These are phyloP conservation scores for Chaunax sp. DNA, from an alignment of 2,797 vertebrate genomes.

Conservation along the genomic window DNA sequence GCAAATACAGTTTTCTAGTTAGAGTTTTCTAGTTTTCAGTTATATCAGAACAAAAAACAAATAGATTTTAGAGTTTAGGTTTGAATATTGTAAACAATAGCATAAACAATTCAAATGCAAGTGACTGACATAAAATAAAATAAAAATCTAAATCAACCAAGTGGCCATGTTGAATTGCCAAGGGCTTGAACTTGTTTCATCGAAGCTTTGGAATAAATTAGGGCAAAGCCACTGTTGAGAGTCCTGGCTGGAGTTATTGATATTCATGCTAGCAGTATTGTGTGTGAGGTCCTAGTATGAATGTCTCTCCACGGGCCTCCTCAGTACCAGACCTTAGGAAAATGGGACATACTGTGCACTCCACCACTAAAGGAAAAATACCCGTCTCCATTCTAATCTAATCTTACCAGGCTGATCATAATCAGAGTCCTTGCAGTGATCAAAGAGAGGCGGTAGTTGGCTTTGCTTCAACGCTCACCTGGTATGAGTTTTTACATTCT, in stretches of 20 bases:
- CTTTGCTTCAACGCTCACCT: slow-evolving; percentile 13
- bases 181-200: slow-evolving; percentile 44
- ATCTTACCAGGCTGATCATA: slow-evolving; percentile 32
- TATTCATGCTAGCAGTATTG: slow-evolving; percentile 52
- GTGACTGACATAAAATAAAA: slow-evolving; percentile 1
- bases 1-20: neutral
- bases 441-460: slow-evolving; percentile 19
- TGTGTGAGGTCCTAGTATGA: slow-evolving; percentile 44
- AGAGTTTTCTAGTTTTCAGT: too few relatives aligned
- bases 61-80: neutral
- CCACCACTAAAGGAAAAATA: slow-evolving; percentile 33
- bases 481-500: neutral
- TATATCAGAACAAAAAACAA: too few relatives aligned
- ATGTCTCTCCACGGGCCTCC: slow-evolving; percentile 49
- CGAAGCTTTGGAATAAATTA: slow-evolving; percentile 53
- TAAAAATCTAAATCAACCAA: slow-evolving; percentile 28
- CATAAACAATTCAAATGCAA: too few relatives aligned
- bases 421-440: slow-evolving; percentile 6
- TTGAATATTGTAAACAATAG: too few relatives aligned
- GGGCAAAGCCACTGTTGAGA: slow-evolving; percentile 41
- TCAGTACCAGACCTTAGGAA: slow-evolving; percentile 20
- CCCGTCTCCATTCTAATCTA: slow-evolving; percentile 10
- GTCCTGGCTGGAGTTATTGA: slow-evolving; percentile 52
- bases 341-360: slow-evolving; percentile 32
- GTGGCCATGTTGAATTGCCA: slow-evolving; percentile 11